A percentile compares a stretch with the other conserved stretches of the same genome.
Evolutionary conservation across 2,888 invertebrate species (phyloP).

Genomic region (Oscheius sp.): DNA sequence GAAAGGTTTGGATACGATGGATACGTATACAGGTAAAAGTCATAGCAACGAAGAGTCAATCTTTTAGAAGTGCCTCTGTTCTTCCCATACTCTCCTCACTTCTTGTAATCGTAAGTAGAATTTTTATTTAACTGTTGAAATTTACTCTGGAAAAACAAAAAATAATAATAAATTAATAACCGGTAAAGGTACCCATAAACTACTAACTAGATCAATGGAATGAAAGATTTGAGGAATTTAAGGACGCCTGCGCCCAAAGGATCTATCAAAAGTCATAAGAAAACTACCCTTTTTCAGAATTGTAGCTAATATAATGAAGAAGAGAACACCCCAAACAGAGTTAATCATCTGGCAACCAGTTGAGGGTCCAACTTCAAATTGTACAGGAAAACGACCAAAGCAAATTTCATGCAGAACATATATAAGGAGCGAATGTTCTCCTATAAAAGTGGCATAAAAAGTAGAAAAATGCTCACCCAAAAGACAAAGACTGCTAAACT

Average conservation of each 20-base stretch:
- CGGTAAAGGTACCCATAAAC: not conserved
- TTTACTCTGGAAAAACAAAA: too few relatives aligned
- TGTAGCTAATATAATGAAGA: not conserved
- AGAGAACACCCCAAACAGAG: not conserved
- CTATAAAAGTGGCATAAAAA: too few relatives aligned
- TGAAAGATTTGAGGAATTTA: too few relatives aligned
- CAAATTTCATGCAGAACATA: conserved; percentile 11
- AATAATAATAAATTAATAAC: too few relatives aligned
- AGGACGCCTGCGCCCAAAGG: not conserved
- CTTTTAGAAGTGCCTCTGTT: too few relatives aligned
- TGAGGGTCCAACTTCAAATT: not conserved
- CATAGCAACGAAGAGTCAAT: too few relatives aligned
- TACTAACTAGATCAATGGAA: not conserved
- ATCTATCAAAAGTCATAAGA: not conserved
- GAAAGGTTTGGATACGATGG: too few relatives aligned
- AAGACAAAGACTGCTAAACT: not conserved
- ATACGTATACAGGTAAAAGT: too few relatives aligned
- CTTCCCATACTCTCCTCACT: too few relatives aligned
- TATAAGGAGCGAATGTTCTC: not conserved
- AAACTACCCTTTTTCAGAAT: not conserved
- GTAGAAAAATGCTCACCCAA: not conserved
- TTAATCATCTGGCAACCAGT: not conserved
- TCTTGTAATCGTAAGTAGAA: too few relatives aligned
- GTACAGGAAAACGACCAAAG: conserved; percentile 5
- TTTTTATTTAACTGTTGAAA: too few relatives aligned